These are phyloP conservation scores for Rhodinocichla rosea DNA, from an alignment of 2,113 vertebrate species.

Conservation along the genomic window DNA sequence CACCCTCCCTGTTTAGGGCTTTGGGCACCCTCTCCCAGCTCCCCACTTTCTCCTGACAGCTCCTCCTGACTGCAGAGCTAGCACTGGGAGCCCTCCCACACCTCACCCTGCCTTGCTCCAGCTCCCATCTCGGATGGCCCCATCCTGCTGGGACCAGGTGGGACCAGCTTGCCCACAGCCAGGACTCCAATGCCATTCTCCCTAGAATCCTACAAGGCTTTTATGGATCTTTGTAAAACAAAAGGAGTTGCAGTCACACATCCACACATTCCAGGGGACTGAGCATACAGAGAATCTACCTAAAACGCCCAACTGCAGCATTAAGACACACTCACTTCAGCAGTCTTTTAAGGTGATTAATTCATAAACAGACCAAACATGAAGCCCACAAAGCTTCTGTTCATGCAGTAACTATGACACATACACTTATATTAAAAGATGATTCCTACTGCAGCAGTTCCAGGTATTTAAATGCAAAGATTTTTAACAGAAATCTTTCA, in stretches of 20 bases:
- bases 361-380: background rate
- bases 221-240: background rate
- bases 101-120: background rate
- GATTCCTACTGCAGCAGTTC: background rate
- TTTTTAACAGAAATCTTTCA: background rate
- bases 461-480: background rate
- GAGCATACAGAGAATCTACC: background rate
- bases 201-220: background rate
- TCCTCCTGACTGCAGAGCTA: background rate
- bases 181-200: background rate
- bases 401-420: background rate
- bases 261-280: rapidly evolving
- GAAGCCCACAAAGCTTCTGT: background rate
- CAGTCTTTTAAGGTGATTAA: background rate
- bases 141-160: background rate
- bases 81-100: background rate
- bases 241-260: background rate
- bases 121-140: rapidly evolving
- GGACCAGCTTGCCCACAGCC: background rate
- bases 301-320: background rate
- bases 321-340: background rate
- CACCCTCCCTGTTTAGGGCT: rapidly evolving
- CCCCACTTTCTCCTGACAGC: background rate
- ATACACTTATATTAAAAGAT: background rate
- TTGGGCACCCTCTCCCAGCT: background rate